phyloP scores from a whole-genome alignment of 2,797 vertebrate genomes.

The Paratrypauchen microcephalus region DNA sequence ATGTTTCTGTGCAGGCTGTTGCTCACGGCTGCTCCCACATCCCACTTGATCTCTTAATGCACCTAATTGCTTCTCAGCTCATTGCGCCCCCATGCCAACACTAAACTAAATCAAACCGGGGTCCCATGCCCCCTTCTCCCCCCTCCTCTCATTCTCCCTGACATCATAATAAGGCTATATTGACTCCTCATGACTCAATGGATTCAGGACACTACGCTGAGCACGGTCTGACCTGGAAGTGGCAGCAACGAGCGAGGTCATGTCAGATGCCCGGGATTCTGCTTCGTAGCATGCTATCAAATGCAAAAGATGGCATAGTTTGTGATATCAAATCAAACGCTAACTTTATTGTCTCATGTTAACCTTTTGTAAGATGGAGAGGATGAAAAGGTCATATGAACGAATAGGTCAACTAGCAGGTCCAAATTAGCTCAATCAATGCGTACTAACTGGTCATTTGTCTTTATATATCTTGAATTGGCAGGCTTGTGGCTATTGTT shows the following conservation, averaged over 20 bases:
- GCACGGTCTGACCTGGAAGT: slow-evolving; percentile 21
- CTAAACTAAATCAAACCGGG: slow-evolving; percentile 63
- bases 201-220: slow-evolving; percentile 45
- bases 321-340: not conserved
- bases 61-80: slow-evolving; percentile 70
- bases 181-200: slow-evolving; percentile 59
- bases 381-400: not conserved
- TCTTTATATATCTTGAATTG: not conserved
- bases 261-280: slow-evolving; percentile 31
- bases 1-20: slow-evolving; percentile 30
- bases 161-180: slow-evolving; percentile 63
- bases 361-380: not conserved
- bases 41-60: slow-evolving; percentile 68
- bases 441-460: not conserved
- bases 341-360: not conserved
- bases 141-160: slow-evolving; percentile 41
- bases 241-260: slow-evolving; percentile 26
- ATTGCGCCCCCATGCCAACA: slow-evolving; percentile 59
- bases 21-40: slow-evolving; percentile 28
- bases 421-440: slow-evolving; percentile 2
- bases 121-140: slow-evolving; percentile 31
- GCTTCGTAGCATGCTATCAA: not conserved
- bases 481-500: slow-evolving; percentile 1
- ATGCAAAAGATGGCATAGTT: not conserved
- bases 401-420: not conserved